Percentiles rank a stretch among this genome's conserved stretches.
These are phyloP conservation scores for Nephotettix cincticeps DNA, from an alignment of 1,140 invertebrate species.

Conservation along the genomic window DNA sequence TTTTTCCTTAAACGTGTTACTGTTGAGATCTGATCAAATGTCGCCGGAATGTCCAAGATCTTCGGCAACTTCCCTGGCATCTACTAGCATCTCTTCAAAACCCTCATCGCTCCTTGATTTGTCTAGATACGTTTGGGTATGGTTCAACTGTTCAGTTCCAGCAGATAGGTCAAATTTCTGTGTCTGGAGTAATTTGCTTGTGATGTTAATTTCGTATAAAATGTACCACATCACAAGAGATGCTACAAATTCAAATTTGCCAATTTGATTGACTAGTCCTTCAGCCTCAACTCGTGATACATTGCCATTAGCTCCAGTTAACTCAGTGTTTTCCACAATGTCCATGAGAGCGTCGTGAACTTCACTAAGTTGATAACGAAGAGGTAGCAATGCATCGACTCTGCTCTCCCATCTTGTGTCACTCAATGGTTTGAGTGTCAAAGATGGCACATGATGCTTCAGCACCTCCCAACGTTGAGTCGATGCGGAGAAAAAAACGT, in stretches of 20 bases:
- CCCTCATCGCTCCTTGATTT: neutral
- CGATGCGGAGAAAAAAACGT: slow-evolving; percentile 33
- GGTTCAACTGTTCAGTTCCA: neutral
- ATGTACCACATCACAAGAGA: neutral
- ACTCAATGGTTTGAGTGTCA: slow-evolving; percentile 11
- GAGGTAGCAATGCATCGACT: neutral
- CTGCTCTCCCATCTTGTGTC: slow-evolving; percentile 1
- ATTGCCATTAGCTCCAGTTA: too few species aligned
- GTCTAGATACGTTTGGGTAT: neutral
- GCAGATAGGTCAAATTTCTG: neutral
- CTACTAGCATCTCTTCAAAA: neutral
- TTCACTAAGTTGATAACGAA: neutral
- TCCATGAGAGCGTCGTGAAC: neutral
- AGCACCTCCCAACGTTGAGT: slow-evolving; percentile 34
- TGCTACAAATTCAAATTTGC: neutral
- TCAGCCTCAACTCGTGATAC: neutral
- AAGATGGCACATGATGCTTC: slow-evolving; percentile 17
- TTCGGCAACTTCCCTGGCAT: neutral
- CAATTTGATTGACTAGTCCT: neutral
- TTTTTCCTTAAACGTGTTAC: too few species aligned
- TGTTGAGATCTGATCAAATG: slow-evolving; percentile 31
- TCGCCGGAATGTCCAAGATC: neutral
- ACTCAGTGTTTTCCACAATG: neutral
- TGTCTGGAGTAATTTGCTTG: neutral
- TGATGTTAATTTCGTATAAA: neutral